Evolutionary conservation across 2,113 vertebrate genomes (phyloP).

Genomic region (Oxyruncus cristatus): DNA sequence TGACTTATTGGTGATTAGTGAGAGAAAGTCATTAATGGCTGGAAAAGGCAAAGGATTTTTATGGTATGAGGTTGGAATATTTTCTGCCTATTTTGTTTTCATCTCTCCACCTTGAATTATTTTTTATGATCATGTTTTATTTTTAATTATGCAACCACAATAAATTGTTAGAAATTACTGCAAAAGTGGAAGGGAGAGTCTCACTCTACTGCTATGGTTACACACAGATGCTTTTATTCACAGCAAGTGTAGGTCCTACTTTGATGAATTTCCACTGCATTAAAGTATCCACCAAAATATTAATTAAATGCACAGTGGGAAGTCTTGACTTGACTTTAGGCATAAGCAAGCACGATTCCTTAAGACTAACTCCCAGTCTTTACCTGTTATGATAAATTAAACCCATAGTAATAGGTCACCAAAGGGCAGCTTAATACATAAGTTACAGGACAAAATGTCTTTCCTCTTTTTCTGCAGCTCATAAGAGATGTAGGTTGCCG

Average conservation of each 20-base stretch:
- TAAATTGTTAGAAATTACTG: not conserved
- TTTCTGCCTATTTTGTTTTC: not conserved
- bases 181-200: not conserved
- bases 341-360: not conserved
- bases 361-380: not conserved
- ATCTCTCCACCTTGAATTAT: not conserved
- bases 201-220: not conserved
- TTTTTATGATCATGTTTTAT: not conserved
- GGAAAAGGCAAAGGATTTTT: not conserved
- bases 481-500: not conserved
- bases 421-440: not conserved
- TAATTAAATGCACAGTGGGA: slow-evolving; percentile 3
- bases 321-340: not conserved
- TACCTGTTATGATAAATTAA: not conserved
- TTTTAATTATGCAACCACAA: not conserved
- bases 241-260: not conserved
- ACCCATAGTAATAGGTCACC: not conserved
- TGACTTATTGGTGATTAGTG: not conserved
- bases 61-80: not conserved
- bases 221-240: not conserved
- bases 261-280: not conserved
- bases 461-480: not conserved
- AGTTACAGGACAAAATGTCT: not conserved
- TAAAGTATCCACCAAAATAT: not conserved
- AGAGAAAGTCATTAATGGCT: not conserved